Evolutionary conservation across 2,113 vertebrate genomes (phyloP).

Genomic region (Ptyas mucosa): DNA sequence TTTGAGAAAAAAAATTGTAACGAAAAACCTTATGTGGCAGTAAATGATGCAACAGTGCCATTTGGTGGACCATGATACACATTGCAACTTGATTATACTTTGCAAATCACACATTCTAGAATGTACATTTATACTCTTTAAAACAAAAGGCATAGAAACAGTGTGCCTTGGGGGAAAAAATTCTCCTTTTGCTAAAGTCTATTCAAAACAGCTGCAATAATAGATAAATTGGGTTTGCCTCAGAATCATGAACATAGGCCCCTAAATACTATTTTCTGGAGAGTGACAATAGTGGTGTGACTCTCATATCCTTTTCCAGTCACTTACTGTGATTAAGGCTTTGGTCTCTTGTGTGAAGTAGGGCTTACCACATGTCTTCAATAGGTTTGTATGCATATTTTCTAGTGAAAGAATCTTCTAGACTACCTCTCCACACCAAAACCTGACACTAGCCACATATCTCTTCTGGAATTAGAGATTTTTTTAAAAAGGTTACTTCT

Average conservation of each 20-base stretch:
- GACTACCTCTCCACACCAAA: not conserved
- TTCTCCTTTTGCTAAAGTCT: not conserved
- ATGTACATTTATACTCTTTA: not conserved
- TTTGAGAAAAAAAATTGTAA: not conserved
- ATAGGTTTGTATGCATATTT: not conserved
- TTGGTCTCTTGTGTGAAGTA: not conserved
- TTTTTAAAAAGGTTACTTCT: not conserved
- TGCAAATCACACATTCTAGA: not conserved
- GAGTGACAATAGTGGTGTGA: not conserved
- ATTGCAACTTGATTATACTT: not conserved
- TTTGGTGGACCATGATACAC: not conserved
- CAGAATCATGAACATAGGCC: not conserved
- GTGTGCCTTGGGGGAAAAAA: not conserved
- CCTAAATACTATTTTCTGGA: not conserved
- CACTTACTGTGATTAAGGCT: not conserved
- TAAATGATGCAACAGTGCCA: conserved; percentile 6
- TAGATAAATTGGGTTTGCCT: not conserved
- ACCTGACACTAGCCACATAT: not conserved
- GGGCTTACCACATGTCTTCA: not conserved
- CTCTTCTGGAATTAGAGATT: not conserved
- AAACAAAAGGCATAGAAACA: not conserved
- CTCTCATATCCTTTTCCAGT: not conserved
- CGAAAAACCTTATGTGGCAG: not conserved
- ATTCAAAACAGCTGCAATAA: not conserved
- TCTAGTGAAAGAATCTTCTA: not conserved